Conservation (phyloP, 1,140 invertebrate genomes). For the Drosophila prosaltans region DNA sequence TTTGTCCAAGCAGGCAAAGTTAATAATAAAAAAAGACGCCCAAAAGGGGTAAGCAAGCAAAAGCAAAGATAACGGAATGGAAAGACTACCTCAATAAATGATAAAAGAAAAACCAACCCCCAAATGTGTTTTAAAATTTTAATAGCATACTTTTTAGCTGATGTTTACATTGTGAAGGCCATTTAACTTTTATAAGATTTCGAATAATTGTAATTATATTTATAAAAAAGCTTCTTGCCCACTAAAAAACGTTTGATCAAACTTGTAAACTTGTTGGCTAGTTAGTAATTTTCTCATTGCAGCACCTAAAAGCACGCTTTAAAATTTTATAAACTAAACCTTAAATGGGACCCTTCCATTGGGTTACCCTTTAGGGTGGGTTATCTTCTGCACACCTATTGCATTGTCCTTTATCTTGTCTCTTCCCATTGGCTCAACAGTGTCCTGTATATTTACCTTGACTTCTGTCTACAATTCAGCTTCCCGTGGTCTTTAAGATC, state of each 20-base stretch:
- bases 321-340: background rate
- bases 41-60: constrained; percentile 44
- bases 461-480: constrained; percentile 67
- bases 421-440: constrained; percentile 37
- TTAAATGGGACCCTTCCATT: constrained; percentile 11
- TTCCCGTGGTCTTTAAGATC: constrained; percentile 39
- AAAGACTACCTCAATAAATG: constrained; percentile 76
- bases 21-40: constrained; percentile 42
- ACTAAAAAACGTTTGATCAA: too few species aligned
- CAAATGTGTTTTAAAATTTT: constrained; percentile 48
- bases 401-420: constrained; percentile 25
- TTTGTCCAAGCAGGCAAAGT: constrained; percentile 46
- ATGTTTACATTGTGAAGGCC: background rate
- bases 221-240: too few species aligned
- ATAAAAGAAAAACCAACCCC: constrained; percentile 53
- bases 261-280: too few species aligned
- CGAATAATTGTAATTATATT: too few species aligned
- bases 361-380: constrained; percentile 31
- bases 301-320: constrained; percentile 27
- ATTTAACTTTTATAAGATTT: background rate
- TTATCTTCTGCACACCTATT: constrained; percentile 7
- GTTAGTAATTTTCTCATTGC: background rate
- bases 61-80: constrained; percentile 40
- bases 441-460: constrained; percentile 30
- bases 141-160: constrained; percentile 61